These are phyloP conservation scores for Caenorhabditis brenneri DNA, from an alignment of 1,140 invertebrate genomes.

Conservation along the genomic window DNA sequence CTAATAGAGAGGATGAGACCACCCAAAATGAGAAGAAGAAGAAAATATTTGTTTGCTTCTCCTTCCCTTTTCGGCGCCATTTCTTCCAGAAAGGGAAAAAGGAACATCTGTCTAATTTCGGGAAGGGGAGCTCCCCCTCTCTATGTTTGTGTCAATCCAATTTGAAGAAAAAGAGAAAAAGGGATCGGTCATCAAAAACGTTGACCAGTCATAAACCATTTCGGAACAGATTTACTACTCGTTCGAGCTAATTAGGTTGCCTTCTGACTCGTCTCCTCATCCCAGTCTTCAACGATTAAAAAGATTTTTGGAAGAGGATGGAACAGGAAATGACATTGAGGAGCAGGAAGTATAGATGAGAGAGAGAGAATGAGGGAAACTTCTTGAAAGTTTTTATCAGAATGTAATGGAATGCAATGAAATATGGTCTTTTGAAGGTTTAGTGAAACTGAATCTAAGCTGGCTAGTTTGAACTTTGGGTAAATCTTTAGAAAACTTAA, in stretches of 20 bases:
- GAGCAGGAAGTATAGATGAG: too few species aligned
- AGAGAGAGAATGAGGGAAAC: too few species aligned
- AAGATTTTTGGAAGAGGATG: neutral
- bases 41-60: neutral
- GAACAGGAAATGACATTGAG: neutral
- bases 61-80: neutral
- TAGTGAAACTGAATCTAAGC: too few species aligned
- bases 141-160: conserved; percentile 20
- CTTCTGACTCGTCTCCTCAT: too few species aligned
- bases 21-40: neutral
- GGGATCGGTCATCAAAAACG: conserved; percentile 26
- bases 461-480: too few species aligned
- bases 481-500: too few species aligned
- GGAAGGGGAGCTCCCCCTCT: neutral
- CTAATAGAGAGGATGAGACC: neutral
- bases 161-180: conserved; percentile 33
- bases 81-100: neutral
- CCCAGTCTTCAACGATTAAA: neutral
- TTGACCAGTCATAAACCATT: conserved; percentile 36
- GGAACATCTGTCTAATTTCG: conserved; percentile 7
- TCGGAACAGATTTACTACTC: neutral
- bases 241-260: neutral
- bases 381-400: too few species aligned
- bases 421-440: too few species aligned
- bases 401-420: too few species aligned